These are phyloP conservation scores for Pitta sordida DNA, from an alignment of 2,113 vertebrate genomes.

Conservation along the genomic window DNA sequence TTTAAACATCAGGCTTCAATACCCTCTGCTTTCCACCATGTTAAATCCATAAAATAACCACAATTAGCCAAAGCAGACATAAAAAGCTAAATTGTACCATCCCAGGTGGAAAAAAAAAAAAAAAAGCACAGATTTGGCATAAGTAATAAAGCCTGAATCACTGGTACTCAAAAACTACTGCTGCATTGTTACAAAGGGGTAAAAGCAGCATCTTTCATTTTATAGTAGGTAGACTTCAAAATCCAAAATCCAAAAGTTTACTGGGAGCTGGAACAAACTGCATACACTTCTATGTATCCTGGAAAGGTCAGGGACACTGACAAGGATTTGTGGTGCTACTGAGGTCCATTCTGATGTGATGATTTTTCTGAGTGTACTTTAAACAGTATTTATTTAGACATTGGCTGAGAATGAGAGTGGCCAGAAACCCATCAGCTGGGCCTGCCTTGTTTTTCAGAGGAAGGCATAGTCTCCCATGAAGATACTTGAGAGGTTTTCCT, in stretches of 20 bases:
- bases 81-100: background rate
- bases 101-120: background rate
- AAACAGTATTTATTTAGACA: background rate
- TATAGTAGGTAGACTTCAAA: background rate
- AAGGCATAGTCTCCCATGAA: background rate
- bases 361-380: background rate
- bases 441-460: background rate
- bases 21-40: background rate
- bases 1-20: background rate
- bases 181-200: too few species aligned
- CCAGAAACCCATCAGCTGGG: background rate
- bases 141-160: background rate
- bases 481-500: background rate
- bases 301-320: background rate
- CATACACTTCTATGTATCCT: background rate
- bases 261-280: background rate
- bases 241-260: background rate
- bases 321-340: background rate
- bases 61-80: accelerated
- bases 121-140: background rate
- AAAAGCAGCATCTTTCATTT: background rate
- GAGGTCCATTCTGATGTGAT: background rate
- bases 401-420: background rate
- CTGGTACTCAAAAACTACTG: background rate
- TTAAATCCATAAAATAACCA: background rate